phyloP scores from a whole-genome alignment of 2,888 invertebrate species.

The Drosophila setosimentum region DNA sequence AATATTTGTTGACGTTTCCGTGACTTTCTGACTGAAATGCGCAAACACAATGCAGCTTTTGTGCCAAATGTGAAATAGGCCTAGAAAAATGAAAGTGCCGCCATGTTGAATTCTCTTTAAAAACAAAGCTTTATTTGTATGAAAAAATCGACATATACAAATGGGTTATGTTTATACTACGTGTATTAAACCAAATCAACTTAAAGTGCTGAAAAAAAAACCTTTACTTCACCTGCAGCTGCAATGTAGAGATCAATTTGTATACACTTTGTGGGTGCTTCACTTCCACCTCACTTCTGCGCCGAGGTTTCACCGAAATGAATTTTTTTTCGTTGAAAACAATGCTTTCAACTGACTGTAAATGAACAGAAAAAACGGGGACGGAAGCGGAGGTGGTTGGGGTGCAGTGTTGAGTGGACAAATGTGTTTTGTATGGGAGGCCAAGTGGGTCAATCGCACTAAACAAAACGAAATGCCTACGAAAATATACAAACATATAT shows the following conservation, averaged over 20 bases:
- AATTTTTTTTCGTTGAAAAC: slow-evolving; percentile 36
- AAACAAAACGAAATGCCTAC: slow-evolving; percentile 1
- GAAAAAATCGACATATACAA: neutral
- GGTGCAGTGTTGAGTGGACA: slow-evolving; percentile 44
- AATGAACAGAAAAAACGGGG: slow-evolving; percentile 1
- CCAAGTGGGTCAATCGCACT: slow-evolving; percentile 58
- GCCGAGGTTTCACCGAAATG: slow-evolving; percentile 1
- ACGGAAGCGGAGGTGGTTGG: neutral
- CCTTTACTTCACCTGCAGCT: slow-evolving; percentile 13
- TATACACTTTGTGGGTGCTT: slow-evolving; percentile 10
- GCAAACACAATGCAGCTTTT: slow-evolving; percentile 7
- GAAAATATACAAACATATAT: slow-evolving; percentile 4
- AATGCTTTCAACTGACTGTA: slow-evolving; percentile 57
- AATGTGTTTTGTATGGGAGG: slow-evolving; percentile 50
- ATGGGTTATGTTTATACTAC: slow-evolving; percentile 1
- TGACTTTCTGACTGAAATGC: slow-evolving; percentile 7
- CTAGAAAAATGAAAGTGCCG: slow-evolving; percentile 8
- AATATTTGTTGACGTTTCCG: slow-evolving; percentile 36
- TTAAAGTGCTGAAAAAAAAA: neutral
- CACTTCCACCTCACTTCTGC: neutral
- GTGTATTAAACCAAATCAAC: neutral
- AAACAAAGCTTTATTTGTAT: neutral
- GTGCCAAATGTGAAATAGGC: slow-evolving; percentile 6
- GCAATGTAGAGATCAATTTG: slow-evolving; percentile 1
- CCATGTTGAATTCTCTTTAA: neutral